Evolutionary conservation across 2,113 vertebrate species (phyloP), one percentile per base, ranked within the genome.

Genomic region (Macquaria ambigua): DNA sequence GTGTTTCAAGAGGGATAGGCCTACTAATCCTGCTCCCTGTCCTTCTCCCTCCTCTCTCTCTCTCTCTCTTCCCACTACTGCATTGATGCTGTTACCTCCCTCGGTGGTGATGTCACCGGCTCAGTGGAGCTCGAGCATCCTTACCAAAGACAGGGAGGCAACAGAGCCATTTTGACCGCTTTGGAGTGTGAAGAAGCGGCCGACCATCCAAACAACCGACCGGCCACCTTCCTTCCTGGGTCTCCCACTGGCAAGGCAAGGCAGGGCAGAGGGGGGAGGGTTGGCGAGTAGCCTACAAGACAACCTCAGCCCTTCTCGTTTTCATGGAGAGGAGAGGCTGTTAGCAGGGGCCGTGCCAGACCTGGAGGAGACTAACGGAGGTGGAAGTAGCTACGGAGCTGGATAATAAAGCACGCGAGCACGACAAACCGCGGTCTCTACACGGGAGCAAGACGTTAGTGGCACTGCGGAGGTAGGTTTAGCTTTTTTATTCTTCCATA

Each of bases 121-220:
- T 95, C 95, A 79, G 87, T 87, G 85, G 87, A 85, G 89, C 93
- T 94, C 88, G 16, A 95, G 95, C 95, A 96, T 96, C 96, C 94
- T 93, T 74, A 77, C 89, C 89, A 67, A 41, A 87, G 92, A 81
- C 90, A 69, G 74, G 50, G 81, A 91, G 89, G 83, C 91, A 81
- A 83, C 93, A 94, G 94, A 95, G 95, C 93, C 94, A 95, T 95
- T 95, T 96, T 95, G 92, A 92, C 94, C 93, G 90, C 83, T 84
- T 37, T 39, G 70, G 82, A 63, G 41, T 1, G 69, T 11, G 31
- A 59, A 67, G n/a, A 31, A 56, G 46, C 82, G 63, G 52, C 55
- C 58, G 68, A 43, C 0, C 64, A 37, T 39, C 72, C 72, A 18
- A 14, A 39, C 61, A 73, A 59, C 28, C 77, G 39, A n/a, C 6